Conservation (phyloP, 2,113 vertebrate species). For the Anseranas semipalmata region DNA sequence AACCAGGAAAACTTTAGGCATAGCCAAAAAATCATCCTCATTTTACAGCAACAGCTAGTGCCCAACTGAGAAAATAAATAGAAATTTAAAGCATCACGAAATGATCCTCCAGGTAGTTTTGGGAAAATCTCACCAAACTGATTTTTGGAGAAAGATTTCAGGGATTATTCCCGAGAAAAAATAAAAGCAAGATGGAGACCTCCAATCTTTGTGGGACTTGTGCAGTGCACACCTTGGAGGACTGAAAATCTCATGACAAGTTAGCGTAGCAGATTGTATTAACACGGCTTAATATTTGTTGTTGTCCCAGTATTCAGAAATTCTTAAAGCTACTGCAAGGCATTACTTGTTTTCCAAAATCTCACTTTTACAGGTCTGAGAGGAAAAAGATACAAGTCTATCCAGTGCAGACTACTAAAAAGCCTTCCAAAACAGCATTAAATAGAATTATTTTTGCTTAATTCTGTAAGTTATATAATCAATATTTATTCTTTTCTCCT, state of each 20-base stretch:
- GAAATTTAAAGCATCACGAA: background rate
- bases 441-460: background rate
- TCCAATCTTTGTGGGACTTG: background rate
- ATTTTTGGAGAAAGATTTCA: background rate
- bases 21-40: background rate
- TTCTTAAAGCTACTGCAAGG: background rate
- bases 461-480: background rate
- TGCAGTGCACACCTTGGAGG: background rate
- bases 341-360: background rate
- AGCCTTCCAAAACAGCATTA: background rate
- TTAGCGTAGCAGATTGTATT: background rate
- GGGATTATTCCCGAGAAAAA: background rate
- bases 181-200: background rate
- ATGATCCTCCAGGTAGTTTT: background rate
- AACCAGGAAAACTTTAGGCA: background rate
- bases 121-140: background rate
- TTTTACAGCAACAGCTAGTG: background rate
- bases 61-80: background rate
- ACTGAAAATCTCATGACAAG: background rate
- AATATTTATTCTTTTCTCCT: background rate
- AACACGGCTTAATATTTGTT: background rate
- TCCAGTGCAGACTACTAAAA: background rate
- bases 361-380: background rate
- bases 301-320: background rate
- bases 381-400: background rate